Conservation (phyloP, 2,113 vertebrate genomes). For the Rhynchomys soricoides region DNA sequence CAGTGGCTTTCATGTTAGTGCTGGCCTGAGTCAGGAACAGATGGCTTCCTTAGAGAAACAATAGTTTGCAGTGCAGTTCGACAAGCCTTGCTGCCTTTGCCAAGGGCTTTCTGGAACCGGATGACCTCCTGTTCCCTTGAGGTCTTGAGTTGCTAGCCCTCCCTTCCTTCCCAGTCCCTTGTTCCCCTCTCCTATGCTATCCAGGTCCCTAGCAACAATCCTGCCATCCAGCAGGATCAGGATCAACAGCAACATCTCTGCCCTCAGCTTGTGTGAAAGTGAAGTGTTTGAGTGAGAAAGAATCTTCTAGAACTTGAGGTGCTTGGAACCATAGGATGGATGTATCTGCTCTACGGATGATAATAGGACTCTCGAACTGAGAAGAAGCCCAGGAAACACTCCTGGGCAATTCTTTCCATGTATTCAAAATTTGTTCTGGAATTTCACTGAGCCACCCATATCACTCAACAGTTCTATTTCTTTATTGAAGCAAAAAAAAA, state of each 20-base stretch:
- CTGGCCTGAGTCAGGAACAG: conserved; percentile 42
- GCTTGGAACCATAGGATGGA: background rate
- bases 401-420: background rate
- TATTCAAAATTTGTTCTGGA: background rate
- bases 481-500: background rate
- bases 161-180: conserved; percentile 6
- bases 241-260: background rate
- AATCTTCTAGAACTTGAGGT: background rate
- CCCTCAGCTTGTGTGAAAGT: fast-evolving
- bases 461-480: background rate
- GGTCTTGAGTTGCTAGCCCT: background rate
- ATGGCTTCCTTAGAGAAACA: conserved; percentile 65
- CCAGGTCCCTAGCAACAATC: background rate
- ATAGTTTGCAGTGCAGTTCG: background rate
- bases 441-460: background rate
- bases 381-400: background rate
- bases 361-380: background rate
- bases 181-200: background rate
- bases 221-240: background rate
- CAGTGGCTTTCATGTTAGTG: background rate
- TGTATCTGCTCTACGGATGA: fast-evolving
- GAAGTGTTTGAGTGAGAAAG: background rate
- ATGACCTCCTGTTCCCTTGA: conserved; percentile 31
- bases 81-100: background rate
- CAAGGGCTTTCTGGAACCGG: conserved; percentile 64